Percentiles rank a stretch among this genome's conserved stretches.
phyloP scores from a whole-genome alignment of 2,797 vertebrate genomes.

The Jordanella pulchra region DNA sequence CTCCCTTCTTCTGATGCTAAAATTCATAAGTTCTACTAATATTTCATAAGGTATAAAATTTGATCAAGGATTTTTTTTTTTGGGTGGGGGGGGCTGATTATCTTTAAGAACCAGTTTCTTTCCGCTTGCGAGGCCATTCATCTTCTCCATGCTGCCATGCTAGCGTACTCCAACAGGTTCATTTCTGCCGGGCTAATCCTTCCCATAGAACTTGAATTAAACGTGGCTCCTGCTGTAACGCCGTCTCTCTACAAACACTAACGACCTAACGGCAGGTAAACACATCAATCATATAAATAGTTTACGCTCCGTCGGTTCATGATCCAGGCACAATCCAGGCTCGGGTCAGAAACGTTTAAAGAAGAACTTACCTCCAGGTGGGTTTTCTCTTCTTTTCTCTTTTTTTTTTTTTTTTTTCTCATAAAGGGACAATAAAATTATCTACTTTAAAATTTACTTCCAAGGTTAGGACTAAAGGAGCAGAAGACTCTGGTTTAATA shows the following conservation, averaged over 20 bases:
- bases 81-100: background rate
- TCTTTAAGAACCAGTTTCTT: background rate
- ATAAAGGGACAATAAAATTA: constrained; percentile 44
- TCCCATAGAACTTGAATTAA: constrained; percentile 38
- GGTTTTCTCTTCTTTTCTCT: constrained; percentile 11
- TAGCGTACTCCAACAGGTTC: background rate
- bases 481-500: background rate
- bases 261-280: constrained; percentile 32
- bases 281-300: constrained; percentile 57
- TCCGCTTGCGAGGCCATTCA: background rate
- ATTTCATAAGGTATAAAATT: background rate
- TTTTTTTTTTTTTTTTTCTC: background rate
- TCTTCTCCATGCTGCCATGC: background rate
- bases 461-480: background rate
- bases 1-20: no score
- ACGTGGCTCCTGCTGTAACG: constrained; percentile 38
- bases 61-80: background rate
- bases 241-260: constrained; percentile 19
- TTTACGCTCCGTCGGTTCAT: constrained; percentile 32
- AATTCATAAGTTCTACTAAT: no score
- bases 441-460: constrained; percentile 15
- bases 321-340: constrained; percentile 33
- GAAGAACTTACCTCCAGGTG: constrained; percentile 20
- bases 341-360: constrained; percentile 24
- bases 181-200: constrained; percentile 45